Percentiles rank a stretch among this genome's conserved stretches.
These are phyloP conservation scores for Toxotes chatareus DNA, from an alignment of 2,113 vertebrate species.

Conservation along the genomic window DNA sequence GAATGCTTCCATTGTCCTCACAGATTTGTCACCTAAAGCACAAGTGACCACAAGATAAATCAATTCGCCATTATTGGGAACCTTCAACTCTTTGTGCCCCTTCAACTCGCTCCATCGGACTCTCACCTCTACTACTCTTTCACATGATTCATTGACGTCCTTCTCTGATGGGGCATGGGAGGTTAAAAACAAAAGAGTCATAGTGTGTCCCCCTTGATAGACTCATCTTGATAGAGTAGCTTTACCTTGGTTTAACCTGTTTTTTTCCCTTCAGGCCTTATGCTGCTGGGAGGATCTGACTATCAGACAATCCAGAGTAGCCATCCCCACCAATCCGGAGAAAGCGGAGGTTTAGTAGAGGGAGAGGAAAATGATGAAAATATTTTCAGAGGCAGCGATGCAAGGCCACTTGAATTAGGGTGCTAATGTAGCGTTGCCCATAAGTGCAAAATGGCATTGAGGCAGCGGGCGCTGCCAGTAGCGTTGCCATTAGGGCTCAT, in stretches of 20 bases:
- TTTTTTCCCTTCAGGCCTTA: not conserved
- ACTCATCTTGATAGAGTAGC: conserved; percentile 48
- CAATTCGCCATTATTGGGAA: conserved; percentile 50
- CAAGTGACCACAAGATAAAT: conserved; percentile 55
- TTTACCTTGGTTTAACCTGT: conserved; percentile 54
- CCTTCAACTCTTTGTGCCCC: conserved; percentile 67
- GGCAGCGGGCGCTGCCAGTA: conserved; percentile 46
- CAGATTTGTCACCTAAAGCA: conserved; percentile 36
- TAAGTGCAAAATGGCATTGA: conserved; percentile 72
- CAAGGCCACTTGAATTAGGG: conserved; percentile 78
- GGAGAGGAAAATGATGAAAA: conserved; percentile 69
- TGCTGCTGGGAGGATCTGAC: conserved; percentile 15
- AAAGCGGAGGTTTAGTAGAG: conserved; percentile 37
- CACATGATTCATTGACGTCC: conserved; percentile 52
- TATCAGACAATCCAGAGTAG: conserved; percentile 26
- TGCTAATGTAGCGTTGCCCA: conserved; percentile 77
- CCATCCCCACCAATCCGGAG: conserved; percentile 33
- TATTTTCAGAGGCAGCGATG: conserved; percentile 78
- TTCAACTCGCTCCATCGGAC: conserved; percentile 45
- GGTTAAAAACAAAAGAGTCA: conserved; percentile 44
- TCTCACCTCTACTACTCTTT: conserved; percentile 27
- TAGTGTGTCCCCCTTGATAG: conserved; percentile 35
- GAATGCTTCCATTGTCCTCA: conserved; percentile 37
- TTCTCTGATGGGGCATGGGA: conserved; percentile 27
- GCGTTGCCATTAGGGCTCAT: conserved; percentile 70